These are phyloP conservation scores for Sitta europaea DNA, from an alignment of 2,113 vertebrate species.

Conservation along the genomic window DNA sequence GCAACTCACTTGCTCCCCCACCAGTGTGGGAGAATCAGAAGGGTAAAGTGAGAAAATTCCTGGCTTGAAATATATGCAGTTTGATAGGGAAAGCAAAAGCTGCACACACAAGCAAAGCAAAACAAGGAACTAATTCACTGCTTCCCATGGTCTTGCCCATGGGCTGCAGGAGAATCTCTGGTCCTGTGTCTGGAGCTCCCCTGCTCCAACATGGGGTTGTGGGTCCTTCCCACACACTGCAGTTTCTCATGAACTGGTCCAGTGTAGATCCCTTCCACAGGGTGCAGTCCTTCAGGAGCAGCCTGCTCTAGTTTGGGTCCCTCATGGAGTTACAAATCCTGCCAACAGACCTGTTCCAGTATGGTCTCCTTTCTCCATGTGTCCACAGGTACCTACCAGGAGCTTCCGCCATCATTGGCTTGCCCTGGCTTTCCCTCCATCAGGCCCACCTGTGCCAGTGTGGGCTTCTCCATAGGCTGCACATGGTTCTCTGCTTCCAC, in stretches of 20 bases:
- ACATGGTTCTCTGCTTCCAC: neutral
- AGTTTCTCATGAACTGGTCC: neutral
- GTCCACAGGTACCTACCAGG: too few species aligned
- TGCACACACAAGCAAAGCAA: neutral
- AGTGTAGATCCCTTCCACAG: neutral
- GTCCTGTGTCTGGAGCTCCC: neutral
- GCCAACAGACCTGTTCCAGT: neutral
- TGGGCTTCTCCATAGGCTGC: neutral
- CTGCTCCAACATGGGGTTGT: neutral
- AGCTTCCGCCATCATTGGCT: fast-evolving
- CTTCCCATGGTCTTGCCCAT: neutral
- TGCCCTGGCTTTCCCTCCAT: neutral
- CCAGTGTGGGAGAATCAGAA: neutral
- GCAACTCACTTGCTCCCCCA: neutral
- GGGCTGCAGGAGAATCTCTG: neutral
- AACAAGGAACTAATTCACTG: neutral
- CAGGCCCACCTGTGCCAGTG: too few species aligned
- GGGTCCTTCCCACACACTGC: neutral
- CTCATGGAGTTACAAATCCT: neutral
- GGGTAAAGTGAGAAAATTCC: neutral
- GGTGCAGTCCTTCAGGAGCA: neutral
- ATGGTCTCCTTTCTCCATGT: neutral
- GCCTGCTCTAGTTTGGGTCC: neutral
- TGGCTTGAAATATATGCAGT: neutral
- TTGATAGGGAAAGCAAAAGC: neutral